Evolutionary conservation across 1,140 invertebrate species (phyloP), one percentile per base, ranked within the genome.

Genomic region (Drosophila aff.): DNA sequence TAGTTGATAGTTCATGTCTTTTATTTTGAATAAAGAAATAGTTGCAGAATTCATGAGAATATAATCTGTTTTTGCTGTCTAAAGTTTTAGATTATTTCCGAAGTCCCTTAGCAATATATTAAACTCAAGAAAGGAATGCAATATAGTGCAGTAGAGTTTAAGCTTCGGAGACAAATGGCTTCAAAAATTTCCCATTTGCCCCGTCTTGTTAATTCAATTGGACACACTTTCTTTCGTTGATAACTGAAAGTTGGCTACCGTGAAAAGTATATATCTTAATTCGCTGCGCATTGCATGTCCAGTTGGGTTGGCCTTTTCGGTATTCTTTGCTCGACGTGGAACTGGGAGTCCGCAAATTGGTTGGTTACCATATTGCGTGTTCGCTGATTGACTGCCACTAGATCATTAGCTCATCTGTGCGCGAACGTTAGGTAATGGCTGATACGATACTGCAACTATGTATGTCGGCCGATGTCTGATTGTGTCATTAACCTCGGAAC

Each of bases 401-500:
- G 47, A 77, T 77, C 74, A 78, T 78, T 78, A 76, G 53, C 68
- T 71, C 68, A 72, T 71, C 31, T 44, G 40, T 57, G 31, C 47
- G 47, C 40, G 33, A 55, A 40, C 43, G 73, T 69, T 78, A 57
- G 64, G 44, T 69, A 77, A 76, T 77, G 74, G 31, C 28, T 33
- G 28, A 57, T 44, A 68, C 38, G 36, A 74, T 44, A 68, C 38
- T 60, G 58, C 43, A 77, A 52, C 49, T 33, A 33, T 18, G 47
- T 49, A 28, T 49, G 47, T 49, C 47, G 47, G 47, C 23, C 47
- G 15, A 38, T 44, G 33, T 46, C 46, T 53, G 69, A n/a, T 52
- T 43, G 43, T 79, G 76, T 79, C 76, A 72, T 79, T 79, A 63
- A 79, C 76, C 76, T 79, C 75, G 58, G 53, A 78, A 79, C 76